phyloP scores from a whole-genome alignment of 2,113 vertebrate genomes.

The Uria lomvia region DNA sequence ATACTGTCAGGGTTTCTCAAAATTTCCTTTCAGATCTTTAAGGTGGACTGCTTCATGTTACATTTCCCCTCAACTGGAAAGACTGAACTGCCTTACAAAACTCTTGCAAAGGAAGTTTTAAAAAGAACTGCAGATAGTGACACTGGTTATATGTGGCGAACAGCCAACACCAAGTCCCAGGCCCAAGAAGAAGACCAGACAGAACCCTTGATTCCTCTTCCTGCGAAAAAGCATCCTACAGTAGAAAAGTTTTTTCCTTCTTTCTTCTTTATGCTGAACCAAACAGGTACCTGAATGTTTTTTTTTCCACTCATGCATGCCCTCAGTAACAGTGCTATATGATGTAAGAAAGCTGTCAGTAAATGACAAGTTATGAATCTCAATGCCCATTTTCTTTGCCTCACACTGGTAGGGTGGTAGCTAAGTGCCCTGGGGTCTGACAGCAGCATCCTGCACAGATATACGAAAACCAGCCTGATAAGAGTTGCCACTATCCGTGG shows the following conservation, averaged over 20 bases:
- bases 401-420: background rate
- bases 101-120: background rate
- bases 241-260: background rate
- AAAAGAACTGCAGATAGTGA: background rate
- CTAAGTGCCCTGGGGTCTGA: background rate
- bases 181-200: background rate
- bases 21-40: background rate
- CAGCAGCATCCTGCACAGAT: background rate
- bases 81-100: background rate
- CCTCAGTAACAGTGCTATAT: background rate
- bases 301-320: background rate
- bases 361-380: background rate
- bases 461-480: fast-evolving
- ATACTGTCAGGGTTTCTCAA: background rate
- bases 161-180: background rate
- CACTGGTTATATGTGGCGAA: fast-evolving
- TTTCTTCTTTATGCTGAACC: background rate
- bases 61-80: fast-evolving
- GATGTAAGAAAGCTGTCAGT: background rate
- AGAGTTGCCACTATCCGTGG: background rate
- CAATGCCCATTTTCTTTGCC: background rate
- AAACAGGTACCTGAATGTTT: background rate
- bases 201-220: background rate
- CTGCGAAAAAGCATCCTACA: background rate
- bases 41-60: background rate